Base-by-base conservation (phyloP, 1,140 invertebrate genomes). In the Uloborus diversus region DNA sequence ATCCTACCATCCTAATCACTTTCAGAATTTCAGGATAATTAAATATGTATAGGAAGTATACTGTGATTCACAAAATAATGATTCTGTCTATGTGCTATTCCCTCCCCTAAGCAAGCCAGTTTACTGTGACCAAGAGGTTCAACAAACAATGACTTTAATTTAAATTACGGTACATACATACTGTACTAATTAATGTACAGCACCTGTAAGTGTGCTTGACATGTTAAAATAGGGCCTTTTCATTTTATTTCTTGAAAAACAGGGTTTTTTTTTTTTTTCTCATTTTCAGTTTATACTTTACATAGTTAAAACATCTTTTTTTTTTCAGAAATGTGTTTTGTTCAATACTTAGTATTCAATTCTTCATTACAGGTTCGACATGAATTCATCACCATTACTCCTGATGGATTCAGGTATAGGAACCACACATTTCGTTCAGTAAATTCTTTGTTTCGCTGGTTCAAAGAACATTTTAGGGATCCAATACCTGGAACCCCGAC, bases 391-490 rank as follows among this genome's bases (percentile, higher is more conserved):
- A 94, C 94, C 0, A 92, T 99, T 0, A 93, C 92, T 7, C 93
- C 96, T 0, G 95, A 99, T 80, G 98, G 98, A 17, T 96, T 97
- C 84, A 90, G 93, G 61, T 99, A 97, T 86, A 89, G 98, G 33
- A 90, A 92, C 66, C 93, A 96, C 85, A 91, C 93, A 83, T 99
- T 99, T 86, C 92, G 93, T 70, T 92, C 93, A 1, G 88, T 99
- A 0, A 92, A 91, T 69, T 90, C 92, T 1, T 85, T 99, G 9
- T 91, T 99, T 82, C 91, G 93, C 65, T 99, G 97, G 96, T 99
- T 99, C 86, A 99, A 99, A 85, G 94, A 97, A 86, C 96, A 99
- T 85, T 99, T 97, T 88, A 88, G 94, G 62, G 96, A 98, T 84
- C 93, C 95, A 0, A 90, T 95, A 61, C 94, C 94, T 13, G 90